Base-by-base conservation (phyloP, 2,113 vertebrate species). In the Pelecanoides urinatrix region DNA sequence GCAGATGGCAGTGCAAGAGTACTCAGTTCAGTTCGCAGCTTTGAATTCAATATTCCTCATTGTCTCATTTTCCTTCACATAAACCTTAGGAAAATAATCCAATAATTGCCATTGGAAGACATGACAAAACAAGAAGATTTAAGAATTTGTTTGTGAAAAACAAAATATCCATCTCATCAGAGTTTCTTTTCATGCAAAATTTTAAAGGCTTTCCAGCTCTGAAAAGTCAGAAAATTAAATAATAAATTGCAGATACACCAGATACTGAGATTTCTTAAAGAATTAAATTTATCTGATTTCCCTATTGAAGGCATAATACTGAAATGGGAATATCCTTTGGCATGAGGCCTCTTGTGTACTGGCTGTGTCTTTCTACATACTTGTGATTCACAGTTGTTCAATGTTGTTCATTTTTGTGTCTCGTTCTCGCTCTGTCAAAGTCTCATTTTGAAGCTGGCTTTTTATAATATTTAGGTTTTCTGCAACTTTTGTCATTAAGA, bases 391-490 rank as follows among this genome's bases (percentile, higher is more conserved):
- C 11, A 7, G 45, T 92, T 95, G 49, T 86, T 74, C 26, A 45
- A 0, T 76, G 53, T 56, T 84, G 42, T 70, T 91, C 34, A 50
- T 91, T 90, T 92, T 55, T 71, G 62, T 92, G 91, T 95, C 53
- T 94, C 1, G 3, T 92, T 86, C 67, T 90, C 15, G 6, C 53
- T 84, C 65, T 88, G 77, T 82, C 70, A 76, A 45, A 56, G 52
- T 96, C 76, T 91, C 59, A 59, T 90, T 90, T 94, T 74, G 50
- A 53, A 82, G 23, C 32, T 92, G 38, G 58, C 74, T 91, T 97
- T 97, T 94, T 95, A 79, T 88, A 90, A 76, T 56, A 68, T 49
- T 85, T 94, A 79, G 71, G 40, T 70, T 90, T 88, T 88, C 66
- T 89, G 50, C 66, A 92, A 92, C 45, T 82, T 94, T n/a, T 95